These are phyloP conservation scores for Uropetala carovei DNA, from an alignment of 2,888 invertebrate species.

Conservation along the genomic window DNA sequence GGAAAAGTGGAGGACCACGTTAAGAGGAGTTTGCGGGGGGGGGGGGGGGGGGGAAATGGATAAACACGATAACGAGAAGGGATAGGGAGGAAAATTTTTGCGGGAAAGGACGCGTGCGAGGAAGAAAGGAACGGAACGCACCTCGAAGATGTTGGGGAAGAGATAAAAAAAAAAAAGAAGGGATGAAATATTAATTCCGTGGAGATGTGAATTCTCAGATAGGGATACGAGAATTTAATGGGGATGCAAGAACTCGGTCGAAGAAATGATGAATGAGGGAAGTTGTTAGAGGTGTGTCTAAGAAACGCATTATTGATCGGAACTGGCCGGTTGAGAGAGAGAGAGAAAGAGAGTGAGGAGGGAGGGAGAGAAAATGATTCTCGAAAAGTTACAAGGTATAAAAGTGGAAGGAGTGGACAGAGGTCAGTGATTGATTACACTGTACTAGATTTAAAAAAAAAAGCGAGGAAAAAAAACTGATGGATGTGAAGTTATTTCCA, in stretches of 20 bases:
- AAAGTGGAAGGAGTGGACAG: slow-evolving; percentile 1
- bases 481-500: slow-evolving; percentile 12
- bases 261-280: neutral
- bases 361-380: neutral
- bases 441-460: neutral
- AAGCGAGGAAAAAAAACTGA: neutral
- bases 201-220: neutral
- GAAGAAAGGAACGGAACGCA: no score
- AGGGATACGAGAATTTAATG: neutral
- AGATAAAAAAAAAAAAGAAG: no score
- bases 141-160: no score
- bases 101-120: no score
- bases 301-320: slow-evolving; percentile 17
- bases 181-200: neutral
- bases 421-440: slow-evolving; percentile 26
- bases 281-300: slow-evolving; percentile 16
- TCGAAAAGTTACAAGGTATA: neutral
- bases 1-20: no score
- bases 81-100: no score
- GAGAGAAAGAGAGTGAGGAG: no score
- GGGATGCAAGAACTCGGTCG: neutral
- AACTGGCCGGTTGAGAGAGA: neutral
- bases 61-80: no score
- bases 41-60: no score
- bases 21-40: no score